A percentile compares a stretch with the other conserved stretches of the same genome.
Evolutionary conservation across 2,113 vertebrate species (phyloP).

Genomic region (Nerophis lumbriciformis): DNA sequence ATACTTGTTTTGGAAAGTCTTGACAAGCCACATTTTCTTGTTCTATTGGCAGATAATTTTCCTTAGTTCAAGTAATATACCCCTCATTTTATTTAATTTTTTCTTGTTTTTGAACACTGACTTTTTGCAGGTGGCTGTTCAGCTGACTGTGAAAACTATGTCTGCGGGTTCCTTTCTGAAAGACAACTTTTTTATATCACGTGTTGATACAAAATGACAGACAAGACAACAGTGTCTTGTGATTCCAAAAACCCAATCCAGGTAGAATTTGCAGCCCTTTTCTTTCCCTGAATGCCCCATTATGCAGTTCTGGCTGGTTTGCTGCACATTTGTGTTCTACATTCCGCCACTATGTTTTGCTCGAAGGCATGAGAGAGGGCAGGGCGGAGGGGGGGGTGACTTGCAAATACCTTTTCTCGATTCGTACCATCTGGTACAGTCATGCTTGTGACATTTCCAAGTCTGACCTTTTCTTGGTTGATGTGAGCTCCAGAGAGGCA

Average conservation of each 20-base stretch:
- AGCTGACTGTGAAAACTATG: constrained; percentile 17
- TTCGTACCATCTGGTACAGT: constrained; percentile 76
- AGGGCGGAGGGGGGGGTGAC: constrained; percentile 31
- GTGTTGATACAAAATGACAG: neutral
- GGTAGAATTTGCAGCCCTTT: neutral
- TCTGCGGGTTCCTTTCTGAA: neutral
- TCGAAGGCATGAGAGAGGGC: constrained; percentile 14
- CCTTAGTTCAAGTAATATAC: too few species aligned
- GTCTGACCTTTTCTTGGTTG: constrained; percentile 74
- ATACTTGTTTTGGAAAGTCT: too few species aligned
- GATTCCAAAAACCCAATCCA: neutral
- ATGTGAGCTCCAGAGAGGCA: constrained; percentile 26
- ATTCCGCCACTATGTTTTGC: constrained; percentile 23
- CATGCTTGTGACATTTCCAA: constrained; percentile 74
- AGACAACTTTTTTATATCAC: neutral
- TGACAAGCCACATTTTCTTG: too few species aligned
- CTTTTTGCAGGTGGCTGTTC: constrained; percentile 1
- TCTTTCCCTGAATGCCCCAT: neutral
- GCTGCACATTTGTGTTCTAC: constrained; percentile 37
- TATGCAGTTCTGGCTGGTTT: constrained; percentile 2
- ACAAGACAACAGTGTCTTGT: neutral
- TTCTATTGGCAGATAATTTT: too few species aligned
- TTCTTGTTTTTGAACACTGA: constrained; percentile 33
- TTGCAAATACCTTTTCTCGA: constrained; percentile 49
- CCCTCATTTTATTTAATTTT: neutral